Evolutionary conservation across 23 tunicate species (phyloP).

Genomic region (Corella eumyota): DNA sequence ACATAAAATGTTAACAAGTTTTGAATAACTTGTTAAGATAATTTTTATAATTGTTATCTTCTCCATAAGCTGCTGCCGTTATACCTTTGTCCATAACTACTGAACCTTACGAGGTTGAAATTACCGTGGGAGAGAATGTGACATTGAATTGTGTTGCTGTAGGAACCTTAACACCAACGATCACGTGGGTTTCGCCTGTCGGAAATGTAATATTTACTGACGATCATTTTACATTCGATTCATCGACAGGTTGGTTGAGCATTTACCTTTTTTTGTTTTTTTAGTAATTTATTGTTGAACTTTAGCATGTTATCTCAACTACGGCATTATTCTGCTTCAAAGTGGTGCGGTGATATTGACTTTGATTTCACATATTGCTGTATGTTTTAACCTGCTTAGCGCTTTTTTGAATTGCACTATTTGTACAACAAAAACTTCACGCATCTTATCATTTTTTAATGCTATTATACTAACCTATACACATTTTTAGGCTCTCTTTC

Average conservation of each 20-base stretch:
- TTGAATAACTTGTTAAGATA: no score
- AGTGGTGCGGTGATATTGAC: no score
- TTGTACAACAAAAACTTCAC: no score
- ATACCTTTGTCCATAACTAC: conserved; percentile 28
- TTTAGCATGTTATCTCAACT: no score
- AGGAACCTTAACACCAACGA: conserved; percentile 36
- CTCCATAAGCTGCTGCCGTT: neutral
- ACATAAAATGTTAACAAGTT: no score
- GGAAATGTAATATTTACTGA: conserved; percentile 37
- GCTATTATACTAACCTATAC: neutral
- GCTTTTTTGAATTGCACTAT: no score
- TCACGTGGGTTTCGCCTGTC: conserved; percentile 46
- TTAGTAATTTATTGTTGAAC: no score
- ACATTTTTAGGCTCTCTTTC: conserved; percentile 33
- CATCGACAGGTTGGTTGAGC: conserved; percentile 35
- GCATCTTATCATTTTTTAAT: neutral
- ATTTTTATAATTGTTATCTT: no score
- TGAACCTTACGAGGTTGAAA: conserved; percentile 20
- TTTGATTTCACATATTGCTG: no score
- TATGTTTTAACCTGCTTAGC: no score
- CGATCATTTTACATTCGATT: conserved; percentile 30
- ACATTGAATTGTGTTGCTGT: conserved; percentile 30
- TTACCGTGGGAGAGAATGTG: conserved; percentile 24
- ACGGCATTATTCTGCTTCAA: no score
- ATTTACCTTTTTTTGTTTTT: neutral